Evolutionary conservation across 2,797 vertebrate genomes (phyloP), one percentile per base, ranked within the genome.

Genomic region (Labroides dimidiatus): DNA sequence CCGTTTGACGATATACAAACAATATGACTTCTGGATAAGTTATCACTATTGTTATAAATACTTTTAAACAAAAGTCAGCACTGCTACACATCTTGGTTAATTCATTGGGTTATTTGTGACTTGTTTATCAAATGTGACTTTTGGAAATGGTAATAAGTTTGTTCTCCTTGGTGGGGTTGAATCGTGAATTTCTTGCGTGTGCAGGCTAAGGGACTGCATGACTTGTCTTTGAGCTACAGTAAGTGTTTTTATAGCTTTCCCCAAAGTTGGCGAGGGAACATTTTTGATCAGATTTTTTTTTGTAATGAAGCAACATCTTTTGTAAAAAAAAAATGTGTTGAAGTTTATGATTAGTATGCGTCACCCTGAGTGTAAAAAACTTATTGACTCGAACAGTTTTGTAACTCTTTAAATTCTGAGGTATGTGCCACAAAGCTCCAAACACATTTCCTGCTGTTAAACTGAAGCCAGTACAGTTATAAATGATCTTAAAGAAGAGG

Each of bases 111-210:
- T 79, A 33, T 50, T 43, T 75, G 75, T 87, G 75, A 73, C 44
- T 78, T 72, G 74, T 81, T 72, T 65, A 30, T 78, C 41, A n/a
- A 77, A 74, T 69, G 74, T 78, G 80, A 71, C 63, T 85, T 58
- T 76, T 86, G 71, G 52, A 81, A 81, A 72, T 77, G 77, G 57
- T 87, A 42, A 69, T 75, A 53, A 75, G 55, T 87, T 83, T 75
- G 68, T 89, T 78, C 65, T 82, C 55, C 78, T 80, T 36, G 65
- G 56, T 66, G 21, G 56, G 52, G 59, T 75, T 65, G 76, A 64
- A 78, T 41, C 65, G 80, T 73, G 68, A 79, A 64, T 72, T 58
- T 52, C 43, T 64, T 5, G 44, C 77, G 77, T 75, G 75, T 70
- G 73, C 78, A 72, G 77, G 63, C 60, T n/a, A 36, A 49, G 30